phyloP scores from a whole-genome alignment of 2,888 invertebrate genomes.

The Drosophila demipolita region DNA sequence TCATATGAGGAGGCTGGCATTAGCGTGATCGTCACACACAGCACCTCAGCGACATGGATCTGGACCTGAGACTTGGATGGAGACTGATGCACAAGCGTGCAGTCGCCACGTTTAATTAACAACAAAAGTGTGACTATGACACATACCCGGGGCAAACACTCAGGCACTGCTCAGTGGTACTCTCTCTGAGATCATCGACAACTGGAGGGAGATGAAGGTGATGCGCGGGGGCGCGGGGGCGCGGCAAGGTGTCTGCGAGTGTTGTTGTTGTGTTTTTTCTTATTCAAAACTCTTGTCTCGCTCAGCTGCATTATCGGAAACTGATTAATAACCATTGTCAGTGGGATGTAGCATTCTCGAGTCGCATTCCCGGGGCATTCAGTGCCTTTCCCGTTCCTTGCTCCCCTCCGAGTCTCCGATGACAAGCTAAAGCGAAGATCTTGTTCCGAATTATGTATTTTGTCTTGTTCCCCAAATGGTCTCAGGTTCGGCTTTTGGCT shows the following conservation, averaged over 20 bases:
- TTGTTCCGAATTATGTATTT: constrained; percentile 69
- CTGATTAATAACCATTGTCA: constrained; percentile 84
- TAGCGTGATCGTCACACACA: constrained; percentile 42
- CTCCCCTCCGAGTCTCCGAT: constrained; percentile 9
- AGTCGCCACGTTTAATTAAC: constrained; percentile 78
- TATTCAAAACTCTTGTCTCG: constrained; percentile 74
- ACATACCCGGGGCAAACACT: constrained; percentile 48
- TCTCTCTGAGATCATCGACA: constrained; percentile 58
- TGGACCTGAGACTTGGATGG: constrained; percentile 12
- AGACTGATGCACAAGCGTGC: constrained; percentile 38
- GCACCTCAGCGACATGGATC: constrained; percentile 18
- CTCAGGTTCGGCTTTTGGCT: constrained; percentile 47
- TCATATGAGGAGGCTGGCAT: constrained; percentile 62
- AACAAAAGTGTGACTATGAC: constrained; percentile 77
- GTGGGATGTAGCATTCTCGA: constrained; percentile 52
- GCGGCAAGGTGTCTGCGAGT: constrained; percentile 42
- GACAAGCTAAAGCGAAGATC: constrained; percentile 64
- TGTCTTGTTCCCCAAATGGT: constrained; percentile 62
- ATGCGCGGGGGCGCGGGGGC: constrained; percentile 41
- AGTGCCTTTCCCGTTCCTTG: constrained; percentile 15
- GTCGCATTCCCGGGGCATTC: constrained; percentile 36
- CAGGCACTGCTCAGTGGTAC: not conserved
- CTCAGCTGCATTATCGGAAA: constrained; percentile 81
- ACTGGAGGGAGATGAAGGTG: not conserved
- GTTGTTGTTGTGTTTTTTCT: constrained; percentile 16